These are phyloP conservation scores for Agonopterix heracliana DNA, from an alignment of 2,888 invertebrate genomes.

Conservation along the genomic window DNA sequence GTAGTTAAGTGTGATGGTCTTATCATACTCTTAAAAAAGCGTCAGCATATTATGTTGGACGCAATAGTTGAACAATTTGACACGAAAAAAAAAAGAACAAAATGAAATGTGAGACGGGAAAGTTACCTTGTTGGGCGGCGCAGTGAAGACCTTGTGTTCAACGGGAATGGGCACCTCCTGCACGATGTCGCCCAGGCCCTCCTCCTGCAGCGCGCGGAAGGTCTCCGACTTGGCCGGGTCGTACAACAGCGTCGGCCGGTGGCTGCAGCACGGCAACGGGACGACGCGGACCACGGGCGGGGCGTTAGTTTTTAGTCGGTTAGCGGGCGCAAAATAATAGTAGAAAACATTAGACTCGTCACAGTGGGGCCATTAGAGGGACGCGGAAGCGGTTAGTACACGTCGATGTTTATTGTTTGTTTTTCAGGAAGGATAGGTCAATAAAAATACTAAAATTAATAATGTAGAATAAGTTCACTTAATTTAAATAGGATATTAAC, in stretches of 20 bases:
- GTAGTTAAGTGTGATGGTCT: too few relatives aligned
- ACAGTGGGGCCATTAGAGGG: constrained; percentile 27
- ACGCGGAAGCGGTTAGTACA: constrained; percentile 56
- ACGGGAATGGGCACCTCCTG: constrained; percentile 84
- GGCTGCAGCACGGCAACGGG: constrained; percentile 41
- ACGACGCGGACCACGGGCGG: constrained; percentile 19
- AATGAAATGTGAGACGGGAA: background rate
- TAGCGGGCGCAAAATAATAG: constrained; percentile 67
- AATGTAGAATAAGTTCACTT: constrained; percentile 65
- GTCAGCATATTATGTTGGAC: too few relatives aligned
- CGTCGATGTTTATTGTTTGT: constrained; percentile 57
- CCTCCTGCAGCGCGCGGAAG: constrained; percentile 90
- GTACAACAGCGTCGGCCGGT: constrained; percentile 84
- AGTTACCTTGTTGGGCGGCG: constrained; percentile 77
- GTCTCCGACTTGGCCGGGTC: constrained; percentile 94
- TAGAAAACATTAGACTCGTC: constrained; percentile 56
- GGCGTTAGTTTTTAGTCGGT: constrained; percentile 70
- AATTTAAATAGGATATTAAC: constrained; percentile 28
- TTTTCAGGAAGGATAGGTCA: constrained; percentile 89
- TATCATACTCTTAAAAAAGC: too few relatives aligned
- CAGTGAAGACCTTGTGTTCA: constrained; percentile 85
- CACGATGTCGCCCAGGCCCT: constrained; percentile 78
- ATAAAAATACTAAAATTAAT: constrained; percentile 86
- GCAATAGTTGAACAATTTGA: too few relatives aligned
- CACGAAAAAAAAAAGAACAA: too few relatives aligned